Base-by-base conservation (phyloP, 2,888 invertebrate species). In the Shargacucullia verbasci region DNA sequence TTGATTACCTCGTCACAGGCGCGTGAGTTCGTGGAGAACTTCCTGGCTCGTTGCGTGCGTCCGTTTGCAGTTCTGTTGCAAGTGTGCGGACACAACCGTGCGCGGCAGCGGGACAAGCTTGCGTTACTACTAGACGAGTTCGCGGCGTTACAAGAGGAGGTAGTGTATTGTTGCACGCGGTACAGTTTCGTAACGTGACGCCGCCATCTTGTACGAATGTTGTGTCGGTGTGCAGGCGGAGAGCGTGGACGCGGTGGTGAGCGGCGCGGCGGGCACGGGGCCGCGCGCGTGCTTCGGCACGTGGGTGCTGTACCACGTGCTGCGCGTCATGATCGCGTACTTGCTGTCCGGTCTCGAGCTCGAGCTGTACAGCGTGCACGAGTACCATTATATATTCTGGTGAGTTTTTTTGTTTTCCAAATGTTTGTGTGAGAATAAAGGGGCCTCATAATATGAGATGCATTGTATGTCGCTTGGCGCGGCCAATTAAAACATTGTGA, bases 351-450 rank as follows among this genome's bases (percentile, higher is more conserved):
- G 99, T 0, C 97, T 99, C 79, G 99, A 99, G 85, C 95, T 99
- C 52, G 99, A 99, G 88, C 93, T 99, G 31, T 99, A 99, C 90
- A 98, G 98, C 58, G 96, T 97, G 20, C 99, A 99, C 86, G 99
- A 99, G 92, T 99, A 98, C 89, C 97, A 98, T 79, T 99, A 99
- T 85, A 97, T 99, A 75, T 99, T 97, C 89, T 99, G 98, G 98
- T 97, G 74, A 92, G 92, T 82, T 29, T 8, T 4, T 7, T 29
- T n/a, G n/a, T n/a, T n/a, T n/a, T n/a, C n/a, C n/a, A n/a, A n/a
- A n/a, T n/a, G n/a, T n/a, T n/a, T n/a, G n/a, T n/a, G n/a, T n/a
- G n/a, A n/a, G n/a, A n/a, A n/a, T n/a, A n/a, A n/a, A n/a, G n/a
- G n/a, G n/a, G n/a, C n/a, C n/a, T n/a, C n/a, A n/a, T n/a, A n/a